Conservation (phyloP, 2,113 vertebrate genomes). For the Cyphotilapia sp. region DNA sequence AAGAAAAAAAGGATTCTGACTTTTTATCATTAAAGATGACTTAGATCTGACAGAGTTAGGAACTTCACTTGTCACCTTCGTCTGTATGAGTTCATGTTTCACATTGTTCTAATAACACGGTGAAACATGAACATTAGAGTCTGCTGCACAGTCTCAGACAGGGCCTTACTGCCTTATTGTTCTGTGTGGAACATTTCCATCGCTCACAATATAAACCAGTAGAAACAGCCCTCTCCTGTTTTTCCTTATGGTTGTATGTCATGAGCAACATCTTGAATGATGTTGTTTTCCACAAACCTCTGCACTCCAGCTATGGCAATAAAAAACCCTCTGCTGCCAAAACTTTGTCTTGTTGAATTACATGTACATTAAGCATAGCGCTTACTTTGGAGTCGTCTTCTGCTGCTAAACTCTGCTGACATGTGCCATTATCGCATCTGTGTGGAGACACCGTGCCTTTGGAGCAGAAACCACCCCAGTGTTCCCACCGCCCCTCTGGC, state of each 20-base stretch:
- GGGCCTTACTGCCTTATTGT: neutral
- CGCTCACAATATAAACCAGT: neutral
- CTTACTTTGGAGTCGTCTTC: neutral
- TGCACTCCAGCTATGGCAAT: neutral
- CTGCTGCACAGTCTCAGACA: neutral
- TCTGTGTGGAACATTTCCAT: neutral
- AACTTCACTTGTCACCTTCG: neutral
- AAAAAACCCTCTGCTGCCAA: neutral
- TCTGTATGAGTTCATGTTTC: neutral
- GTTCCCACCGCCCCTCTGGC: neutral
- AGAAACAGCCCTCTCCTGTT: neutral
- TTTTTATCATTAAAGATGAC: neutral
- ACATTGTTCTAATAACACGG: neutral
- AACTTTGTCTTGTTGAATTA: constrained; percentile 27
- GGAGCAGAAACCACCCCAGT: neutral
- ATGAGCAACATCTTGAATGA: neutral
- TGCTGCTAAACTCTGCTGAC: constrained; percentile 7
- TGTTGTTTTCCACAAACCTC: neutral
- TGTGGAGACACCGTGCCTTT: neutral
- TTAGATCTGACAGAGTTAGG: neutral
- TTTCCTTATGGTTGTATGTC: neutral
- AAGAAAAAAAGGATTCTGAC: neutral
- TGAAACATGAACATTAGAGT: neutral
- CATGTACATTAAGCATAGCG: neutral
- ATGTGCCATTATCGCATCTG: constrained; percentile 30